A percentile compares a stretch with the other conserved stretches of the same genome.
Evolutionary conservation across 2,888 invertebrate species (phyloP).

Genomic region (Eumerus sabulonum): DNA sequence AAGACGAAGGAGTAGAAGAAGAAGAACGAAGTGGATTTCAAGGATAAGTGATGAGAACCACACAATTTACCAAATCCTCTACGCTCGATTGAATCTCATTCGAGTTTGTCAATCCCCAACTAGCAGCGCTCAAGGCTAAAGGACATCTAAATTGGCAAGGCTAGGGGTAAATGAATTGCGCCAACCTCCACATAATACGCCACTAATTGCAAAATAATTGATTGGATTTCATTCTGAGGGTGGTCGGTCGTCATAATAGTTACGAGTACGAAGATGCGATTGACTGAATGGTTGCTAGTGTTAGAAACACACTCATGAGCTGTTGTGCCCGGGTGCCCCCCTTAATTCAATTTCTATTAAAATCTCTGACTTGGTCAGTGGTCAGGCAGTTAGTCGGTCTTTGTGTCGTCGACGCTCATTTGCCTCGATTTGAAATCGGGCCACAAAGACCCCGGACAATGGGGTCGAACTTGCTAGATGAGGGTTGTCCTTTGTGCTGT

Average conservation of each 20-base stretch:
- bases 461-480: no score
- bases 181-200: conserved; percentile 65
- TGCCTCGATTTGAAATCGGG: no score
- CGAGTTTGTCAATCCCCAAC: conserved; percentile 50
- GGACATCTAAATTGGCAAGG: conserved; percentile 10
- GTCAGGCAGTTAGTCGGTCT: no score
- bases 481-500: no score
- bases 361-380: conserved; percentile 33
- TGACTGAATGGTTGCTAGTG: conserved; percentile 19
- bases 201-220: conserved; percentile 67
- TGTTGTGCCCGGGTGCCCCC: background rate
- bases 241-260: no score
- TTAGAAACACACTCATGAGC: background rate
- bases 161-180: conserved; percentile 56
- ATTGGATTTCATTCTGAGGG: conserved; percentile 67
- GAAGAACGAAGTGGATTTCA: conserved; percentile 33
- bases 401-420: no score
- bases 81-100: conserved; percentile 63
- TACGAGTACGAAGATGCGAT: conserved; percentile 17
- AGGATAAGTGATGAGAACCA: conserved; percentile 60
- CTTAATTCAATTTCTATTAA: conserved; percentile 57
- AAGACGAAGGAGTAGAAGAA: background rate
- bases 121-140: conserved; percentile 6
- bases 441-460: no score
- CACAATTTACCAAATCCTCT: conserved; percentile 61